Base-by-base conservation (phyloP, 1,140 invertebrate species). In the Sarcophaga bullata region DNA sequence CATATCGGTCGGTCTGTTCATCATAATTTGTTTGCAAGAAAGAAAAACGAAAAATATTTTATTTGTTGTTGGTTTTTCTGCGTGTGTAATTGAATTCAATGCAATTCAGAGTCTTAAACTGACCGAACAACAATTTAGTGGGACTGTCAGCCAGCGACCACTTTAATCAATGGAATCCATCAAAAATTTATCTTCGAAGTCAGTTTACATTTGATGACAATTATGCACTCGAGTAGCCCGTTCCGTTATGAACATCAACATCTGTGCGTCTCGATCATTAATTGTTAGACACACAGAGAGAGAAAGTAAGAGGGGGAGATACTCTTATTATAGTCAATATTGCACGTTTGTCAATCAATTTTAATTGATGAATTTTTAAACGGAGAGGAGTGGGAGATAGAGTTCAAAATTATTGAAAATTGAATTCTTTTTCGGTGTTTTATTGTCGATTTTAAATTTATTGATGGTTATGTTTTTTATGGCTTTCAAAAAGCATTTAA, bases 141-240 rank as follows among this genome's bases (percentile, higher is more conserved):
- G 25, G 54, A 13, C 54, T 58, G 54, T 13, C 54, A 58, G 15
- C 54, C 10, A 58, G 19, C 17, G 19, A 68, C 62, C 62, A 68
- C 19, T 68, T 68, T 68, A 68, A 17, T 68, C 62, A 68, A 68
- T 68, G 17, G 19, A 52, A 52, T 10, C 8, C 13, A 68, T 68
- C n/a, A 25, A 68, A 68, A 68, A 68, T 2, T 19, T 68, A 25
- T 68, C 62, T 68, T 68, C 6, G 19, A 68, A 5, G 17, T 68
- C 19, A 19, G 62, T 68, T 68, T 37, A 68, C 17, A 68, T 68
- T 37, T 37, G 25, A 68, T 68, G 17, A 17, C 62, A 68, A 68
- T 68, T 68, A 68, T 25, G 62, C 62, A 68, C n/a, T 68, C 62
- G 19, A 68, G 62, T 68, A 68, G 62, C 19, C 62, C n/a, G 62